Evolutionary conservation across 2,888 invertebrate species (phyloP), one percentile per base, ranked within the genome.

Genomic region (Athalia rosae): DNA sequence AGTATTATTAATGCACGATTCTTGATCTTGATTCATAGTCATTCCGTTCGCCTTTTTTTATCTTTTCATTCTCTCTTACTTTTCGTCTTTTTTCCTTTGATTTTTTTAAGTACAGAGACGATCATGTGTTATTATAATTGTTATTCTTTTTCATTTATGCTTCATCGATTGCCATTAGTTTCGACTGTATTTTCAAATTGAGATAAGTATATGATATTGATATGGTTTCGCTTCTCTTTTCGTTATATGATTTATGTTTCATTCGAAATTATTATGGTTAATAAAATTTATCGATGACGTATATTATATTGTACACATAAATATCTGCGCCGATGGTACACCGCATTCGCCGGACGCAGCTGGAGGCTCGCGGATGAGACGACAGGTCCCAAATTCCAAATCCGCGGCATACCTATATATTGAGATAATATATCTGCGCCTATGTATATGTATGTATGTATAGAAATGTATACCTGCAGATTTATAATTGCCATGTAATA

Each of bases 1-100:
- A 93, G 93, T 93, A 92, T 79, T 15, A 71, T 58, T 58, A 58
- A 41, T 58, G 53, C 79, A 78, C 77, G 79, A 58, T 53, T 43
- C 59, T 43, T 47, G n/a, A 45, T 56, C 58, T 59, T 43, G 11
- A 11, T 47, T 9, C 8, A 11, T 63, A 67, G 48, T 28, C 53
- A 50, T 76, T 67, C 78, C 66, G 59, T 79, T 50, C 71, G 76
- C 78, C 77, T 74, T 74, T 69, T 61, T 76, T 58, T 76, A 61
- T 74, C 8, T 48, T 77, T 56, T 73, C 61, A 76, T 67, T 69
- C 74, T 76, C 8, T 59, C 48, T 62, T 66, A 62, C 15, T 67
- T 79, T 48, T 56, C 61, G 3, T 11, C 13, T 67, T 50, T 58
- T 48, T 48, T 67, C 59, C 74, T 47, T 43, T n/a, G 64, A n/a